phyloP scores from a whole-genome alignment of 2,888 invertebrate genomes.

The Cyrtodaria siliqua region DNA sequence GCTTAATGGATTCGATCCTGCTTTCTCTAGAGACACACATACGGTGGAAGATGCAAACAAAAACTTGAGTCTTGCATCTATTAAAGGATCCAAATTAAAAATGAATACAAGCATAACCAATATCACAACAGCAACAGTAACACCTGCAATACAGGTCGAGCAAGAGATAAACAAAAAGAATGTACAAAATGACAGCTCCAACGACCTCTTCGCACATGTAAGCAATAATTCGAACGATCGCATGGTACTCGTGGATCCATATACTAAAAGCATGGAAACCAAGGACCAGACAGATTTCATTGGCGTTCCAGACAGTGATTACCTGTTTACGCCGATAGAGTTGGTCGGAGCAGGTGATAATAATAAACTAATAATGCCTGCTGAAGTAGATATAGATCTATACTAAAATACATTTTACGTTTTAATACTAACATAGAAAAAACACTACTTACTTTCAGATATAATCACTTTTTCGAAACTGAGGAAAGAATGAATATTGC shows the following conservation, averaged over 20 bases:
- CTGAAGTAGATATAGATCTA: too few species aligned
- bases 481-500: too few species aligned
- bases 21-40: background rate
- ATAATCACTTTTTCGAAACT: too few species aligned
- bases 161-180: background rate
- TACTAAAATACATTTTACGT: too few species aligned
- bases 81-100: slow-evolving; percentile 3
- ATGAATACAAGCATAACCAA: slow-evolving; percentile 1
- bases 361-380: too few species aligned
- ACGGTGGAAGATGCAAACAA: slow-evolving; percentile 2
- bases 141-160: background rate
- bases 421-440: too few species aligned
- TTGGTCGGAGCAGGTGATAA: slow-evolving; percentile 41
- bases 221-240: background rate
- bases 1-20: slow-evolving; percentile 55
- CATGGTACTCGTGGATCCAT: background rate
- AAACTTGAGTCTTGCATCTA: slow-evolving; percentile 20
- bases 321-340: slow-evolving; percentile 56
- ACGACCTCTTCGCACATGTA: slow-evolving; percentile 4
- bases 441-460: too few species aligned
- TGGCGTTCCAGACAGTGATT: slow-evolving; percentile 26
- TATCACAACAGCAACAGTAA: background rate
- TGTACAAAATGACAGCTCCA: background rate
- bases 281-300: slow-evolving; percentile 21
- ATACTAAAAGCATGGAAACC: slow-evolving; percentile 3